Conservation (phyloP, 2,797 vertebrate genomes). For the Halcyon chelicuti region DNA sequence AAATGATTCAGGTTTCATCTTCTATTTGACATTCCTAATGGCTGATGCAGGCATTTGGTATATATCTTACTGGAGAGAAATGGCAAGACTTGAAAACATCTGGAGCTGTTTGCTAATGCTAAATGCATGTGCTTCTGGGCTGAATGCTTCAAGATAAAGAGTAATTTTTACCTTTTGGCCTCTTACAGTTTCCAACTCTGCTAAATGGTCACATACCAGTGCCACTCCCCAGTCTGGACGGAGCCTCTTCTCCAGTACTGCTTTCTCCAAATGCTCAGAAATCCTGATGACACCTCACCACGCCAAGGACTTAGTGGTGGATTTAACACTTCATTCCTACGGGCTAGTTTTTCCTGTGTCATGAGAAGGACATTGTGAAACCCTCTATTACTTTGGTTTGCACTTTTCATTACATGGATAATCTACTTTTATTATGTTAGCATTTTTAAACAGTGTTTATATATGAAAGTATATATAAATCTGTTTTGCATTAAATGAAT, state of each 20-base stretch:
- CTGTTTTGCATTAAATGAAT: slow-evolving; percentile 84
- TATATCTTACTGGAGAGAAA: background rate
- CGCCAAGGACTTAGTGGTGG: slow-evolving; percentile 70
- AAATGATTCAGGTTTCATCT: background rate
- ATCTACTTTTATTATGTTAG: slow-evolving; percentile 78
- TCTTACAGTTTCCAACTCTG: slow-evolving; percentile 90
- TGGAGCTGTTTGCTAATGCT: background rate
- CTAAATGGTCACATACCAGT: slow-evolving; percentile 90
- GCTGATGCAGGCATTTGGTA: background rate
- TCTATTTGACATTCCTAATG: background rate
- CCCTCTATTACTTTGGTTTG: slow-evolving; percentile 79
- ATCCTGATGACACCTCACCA: slow-evolving; percentile 85
- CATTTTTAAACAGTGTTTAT: slow-evolving; percentile 81
- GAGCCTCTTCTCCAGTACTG: slow-evolving; percentile 86
- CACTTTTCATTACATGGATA: slow-evolving; percentile 84
- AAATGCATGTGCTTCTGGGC: background rate
- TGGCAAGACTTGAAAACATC: background rate
- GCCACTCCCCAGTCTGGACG: slow-evolving; percentile 87
- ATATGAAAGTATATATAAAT: slow-evolving; percentile 80
- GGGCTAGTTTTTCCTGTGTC: slow-evolving; percentile 79
- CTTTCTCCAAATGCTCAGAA: slow-evolving; percentile 88
- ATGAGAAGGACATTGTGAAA: slow-evolving; percentile 80
- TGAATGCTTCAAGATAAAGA: background rate
- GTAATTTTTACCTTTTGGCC: slow-evolving; percentile 63
- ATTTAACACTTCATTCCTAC: slow-evolving; percentile 73